Conservation (phyloP, 2,888 invertebrate species). For the Lithodes maja region DNA sequence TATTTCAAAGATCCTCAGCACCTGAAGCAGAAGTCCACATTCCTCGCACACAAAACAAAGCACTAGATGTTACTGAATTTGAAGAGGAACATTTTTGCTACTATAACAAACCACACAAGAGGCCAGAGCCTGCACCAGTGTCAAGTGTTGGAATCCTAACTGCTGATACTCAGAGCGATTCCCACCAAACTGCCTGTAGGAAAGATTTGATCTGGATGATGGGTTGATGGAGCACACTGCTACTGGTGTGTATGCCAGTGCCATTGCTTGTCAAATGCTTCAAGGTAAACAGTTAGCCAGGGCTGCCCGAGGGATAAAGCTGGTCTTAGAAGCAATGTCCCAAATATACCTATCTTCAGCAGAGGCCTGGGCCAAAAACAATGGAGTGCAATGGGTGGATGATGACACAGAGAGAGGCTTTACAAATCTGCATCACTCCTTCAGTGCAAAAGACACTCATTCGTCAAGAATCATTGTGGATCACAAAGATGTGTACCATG, state of each 20-base stretch:
- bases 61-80: background rate
- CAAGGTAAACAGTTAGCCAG: constrained; percentile 26
- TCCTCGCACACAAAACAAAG: constrained; percentile 10
- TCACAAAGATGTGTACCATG: background rate
- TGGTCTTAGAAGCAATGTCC: constrained; percentile 31
- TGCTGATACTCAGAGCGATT: background rate
- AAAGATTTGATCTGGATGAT: background rate
- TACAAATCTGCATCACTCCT: constrained; percentile 26
- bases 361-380: constrained; percentile 24
- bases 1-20: constrained; percentile 13
- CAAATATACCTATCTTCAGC: constrained; percentile 25
- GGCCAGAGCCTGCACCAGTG: background rate
- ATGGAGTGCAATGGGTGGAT: constrained; percentile 18
- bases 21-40: constrained; percentile 20
- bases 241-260: constrained; percentile 22
- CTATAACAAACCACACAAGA: background rate
- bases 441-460: constrained; percentile 22
- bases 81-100: background rate
- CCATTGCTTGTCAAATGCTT: constrained; percentile 18
- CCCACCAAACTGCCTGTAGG: background rate
- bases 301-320: constrained; percentile 28
- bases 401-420: constrained; percentile 23
- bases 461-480: constrained; percentile 17
- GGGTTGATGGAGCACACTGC: background rate
- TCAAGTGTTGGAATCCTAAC: background rate